These are phyloP conservation scores for Tachina fera DNA, from an alignment of 2,888 invertebrate species.

Conservation along the genomic window DNA sequence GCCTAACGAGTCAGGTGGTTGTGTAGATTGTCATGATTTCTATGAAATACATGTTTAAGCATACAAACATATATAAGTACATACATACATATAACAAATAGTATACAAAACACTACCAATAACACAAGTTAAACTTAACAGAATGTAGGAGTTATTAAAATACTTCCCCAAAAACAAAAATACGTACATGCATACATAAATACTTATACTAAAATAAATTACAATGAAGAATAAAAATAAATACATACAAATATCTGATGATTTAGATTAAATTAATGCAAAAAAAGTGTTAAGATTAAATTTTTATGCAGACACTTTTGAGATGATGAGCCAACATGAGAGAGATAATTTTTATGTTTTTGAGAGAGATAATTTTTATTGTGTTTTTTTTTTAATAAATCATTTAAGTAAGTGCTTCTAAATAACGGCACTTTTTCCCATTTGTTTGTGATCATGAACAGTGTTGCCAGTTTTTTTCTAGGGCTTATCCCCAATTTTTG, in stretches of 20 bases:
- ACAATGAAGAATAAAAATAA: conserved; percentile 6
- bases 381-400: background rate
- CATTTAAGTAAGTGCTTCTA: background rate
- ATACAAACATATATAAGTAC: no score
- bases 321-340: conserved; percentile 16
- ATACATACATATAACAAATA: background rate
- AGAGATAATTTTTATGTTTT: background rate
- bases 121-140: conserved; percentile 14
- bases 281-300: conserved; percentile 3
- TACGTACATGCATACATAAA: conserved; percentile 28
- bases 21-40: conserved; percentile 83
- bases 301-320: conserved; percentile 13
- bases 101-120: conserved; percentile 27
- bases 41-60: conserved; percentile 86
- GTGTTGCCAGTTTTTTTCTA: no score
- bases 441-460: no score
- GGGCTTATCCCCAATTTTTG: no score
- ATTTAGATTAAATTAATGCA: conserved; percentile 11
- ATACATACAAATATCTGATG: conserved; percentile 8
- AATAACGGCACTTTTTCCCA: no score
- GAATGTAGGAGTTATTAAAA: conserved; percentile 24
- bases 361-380: background rate
- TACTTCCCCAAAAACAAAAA: conserved; percentile 29
- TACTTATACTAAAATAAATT: conserved; percentile 5
- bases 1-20: conserved; percentile 77